Base-by-base conservation (phyloP, 2,888 invertebrate species). In the Rugalucina vietnamica region DNA sequence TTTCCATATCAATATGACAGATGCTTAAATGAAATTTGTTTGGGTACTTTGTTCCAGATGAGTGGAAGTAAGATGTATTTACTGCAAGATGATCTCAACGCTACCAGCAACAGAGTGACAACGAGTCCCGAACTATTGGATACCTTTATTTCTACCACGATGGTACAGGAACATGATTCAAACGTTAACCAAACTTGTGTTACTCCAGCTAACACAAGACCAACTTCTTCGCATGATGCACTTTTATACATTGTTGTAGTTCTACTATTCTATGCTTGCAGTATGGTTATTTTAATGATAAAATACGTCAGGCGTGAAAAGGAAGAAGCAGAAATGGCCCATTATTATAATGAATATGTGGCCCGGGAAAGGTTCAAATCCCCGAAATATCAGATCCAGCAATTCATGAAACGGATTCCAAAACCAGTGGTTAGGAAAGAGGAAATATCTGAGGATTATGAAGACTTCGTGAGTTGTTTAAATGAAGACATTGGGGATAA, bases 171-270 rank as follows among this genome's bases (percentile, higher is more conserved):
- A 18, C 4, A 4, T 1, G 34, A 65, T 10, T 34, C 65, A 2
- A 65, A 65, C 29, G 3, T 65, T 1, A 65, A 14, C 18, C 3
- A 34, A 2, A 65, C 2, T 21, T 65, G 65, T 65, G 34, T 18
- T 18, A 10, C 18, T 4, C 18, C 32, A 32, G 8, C 60, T 4
- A 65, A 65, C 4, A 34, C 10, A 32, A 65, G 24, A 65, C 72
- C 57, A 60, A 32, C 74, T 21, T 75, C 83, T 37, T 81, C 89
- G 14, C 79, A 87, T 29, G 90, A 91, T 79, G 90, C 91, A 12
- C 81, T 91, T 32, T 79, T 91, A 27, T 91, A 91, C 76, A 91
- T 91, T 1, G 87, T 91, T 14, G 87, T 90, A 0, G 91, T 91
- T 0, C 76, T 91, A 5, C 70, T 88, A 82, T 91, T 91, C 79